These are phyloP conservation scores for Athene noctua DNA, from an alignment of 2,113 vertebrate genomes.

Conservation along the genomic window DNA sequence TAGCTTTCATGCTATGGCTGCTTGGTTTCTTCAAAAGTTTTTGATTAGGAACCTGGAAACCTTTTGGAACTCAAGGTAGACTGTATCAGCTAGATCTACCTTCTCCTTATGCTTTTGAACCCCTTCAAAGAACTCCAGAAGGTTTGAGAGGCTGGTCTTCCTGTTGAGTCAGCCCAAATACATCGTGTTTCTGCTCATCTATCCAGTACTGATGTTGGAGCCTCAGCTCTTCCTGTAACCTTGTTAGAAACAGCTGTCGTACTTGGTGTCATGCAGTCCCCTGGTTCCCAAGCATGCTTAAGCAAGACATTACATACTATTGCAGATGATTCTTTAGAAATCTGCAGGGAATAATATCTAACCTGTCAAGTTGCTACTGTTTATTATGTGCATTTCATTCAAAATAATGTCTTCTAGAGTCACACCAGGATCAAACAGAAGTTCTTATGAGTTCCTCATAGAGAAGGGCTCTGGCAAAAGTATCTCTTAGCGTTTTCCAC, in stretches of 20 bases:
- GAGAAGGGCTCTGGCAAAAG: not conserved
- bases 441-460: not conserved
- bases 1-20: not conserved
- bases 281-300: not conserved
- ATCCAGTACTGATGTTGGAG: not conserved
- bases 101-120: not conserved
- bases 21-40: not conserved
- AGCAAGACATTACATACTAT: not conserved
- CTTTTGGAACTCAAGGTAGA: not conserved
- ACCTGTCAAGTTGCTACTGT: not conserved
- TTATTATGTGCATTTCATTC: not conserved
- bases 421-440: not conserved
- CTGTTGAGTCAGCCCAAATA: not conserved
- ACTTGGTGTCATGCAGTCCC: not conserved
- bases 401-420: not conserved
- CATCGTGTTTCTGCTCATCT: not conserved
- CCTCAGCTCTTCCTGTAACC: not conserved
- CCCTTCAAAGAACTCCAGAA: not conserved
- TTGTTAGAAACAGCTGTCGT: not conserved
- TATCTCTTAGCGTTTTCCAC: not conserved
- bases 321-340: not conserved
- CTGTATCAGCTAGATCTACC: not conserved
- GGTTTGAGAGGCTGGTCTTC: not conserved
- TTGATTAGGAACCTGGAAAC: not conserved
- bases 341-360: not conserved